Evolutionary conservation across 2,113 vertebrate species (phyloP), one percentile per base, ranked within the genome.

Genomic region (Gymnarchus niloticus): DNA sequence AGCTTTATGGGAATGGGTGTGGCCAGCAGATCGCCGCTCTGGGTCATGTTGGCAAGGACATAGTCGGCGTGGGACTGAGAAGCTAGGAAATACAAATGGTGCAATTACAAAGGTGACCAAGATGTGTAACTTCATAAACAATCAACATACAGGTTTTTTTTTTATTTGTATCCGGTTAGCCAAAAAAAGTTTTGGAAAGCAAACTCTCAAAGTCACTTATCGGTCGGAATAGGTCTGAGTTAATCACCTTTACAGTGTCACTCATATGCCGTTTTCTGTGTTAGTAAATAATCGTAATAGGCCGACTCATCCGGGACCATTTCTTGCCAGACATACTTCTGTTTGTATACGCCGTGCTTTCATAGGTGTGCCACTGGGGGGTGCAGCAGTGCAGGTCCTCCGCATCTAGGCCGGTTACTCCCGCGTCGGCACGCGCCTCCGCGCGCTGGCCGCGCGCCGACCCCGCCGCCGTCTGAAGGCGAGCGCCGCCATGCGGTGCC

Each of bases 1-100:
- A 91, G 52, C 25, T 80, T 54, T 1, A 90, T 6, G 0, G 90
- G 90, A 52, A 87, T 23, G 37, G 84, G 56, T 81, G 87, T 59
- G 3, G 83, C 21, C 9, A 57, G 84, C 46, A 81, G 52, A 54
- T 84, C 1, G 33, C 87, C 77, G 59, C 83, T n/a, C 51, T 49
- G 86, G 6, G 73, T 59, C 0, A 51, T 33, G 14, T 81, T 56
- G 6, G 78, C 56, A 6, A 85, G 17, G 5, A 78, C 48, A 56
- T 65, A 82, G 69, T 87, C 56, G 2, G 85, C 80, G 23, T 44
- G 6, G 9, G 85, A 51, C n/a, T 25, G 76, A 78, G 76, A 10
- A 21, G 86, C 59, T 3, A 7, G 21, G n/a, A 21, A 90, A 91
- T 88, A 19, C 6, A 3, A 8, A 37, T 77, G 19, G 9, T 25